Evolutionary conservation across 2,113 vertebrate species (phyloP).

Genomic region (Caloenas nicobarica): DNA sequence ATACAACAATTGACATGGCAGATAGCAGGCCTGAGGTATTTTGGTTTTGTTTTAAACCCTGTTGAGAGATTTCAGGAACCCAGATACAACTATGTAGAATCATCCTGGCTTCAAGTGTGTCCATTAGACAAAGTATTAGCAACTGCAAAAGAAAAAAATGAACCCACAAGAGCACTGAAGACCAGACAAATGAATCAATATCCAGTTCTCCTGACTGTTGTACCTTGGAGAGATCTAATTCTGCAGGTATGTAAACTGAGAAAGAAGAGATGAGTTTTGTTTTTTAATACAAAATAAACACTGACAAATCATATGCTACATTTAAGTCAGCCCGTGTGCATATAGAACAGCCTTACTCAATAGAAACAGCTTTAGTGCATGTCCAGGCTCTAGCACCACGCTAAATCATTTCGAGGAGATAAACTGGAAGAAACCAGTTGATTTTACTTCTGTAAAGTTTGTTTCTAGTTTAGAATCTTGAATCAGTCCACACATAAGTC

Average conservation of each 20-base stretch:
- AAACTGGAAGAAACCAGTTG: not conserved
- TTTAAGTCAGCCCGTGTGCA: not conserved
- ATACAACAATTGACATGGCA: accelerated
- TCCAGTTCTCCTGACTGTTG: not conserved
- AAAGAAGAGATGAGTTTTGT: not conserved
- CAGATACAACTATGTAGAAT: not conserved
- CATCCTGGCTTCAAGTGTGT: not conserved
- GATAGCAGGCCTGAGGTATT: not conserved
- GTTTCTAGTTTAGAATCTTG: not conserved
- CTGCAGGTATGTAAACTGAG: not conserved
- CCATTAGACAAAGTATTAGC: accelerated
- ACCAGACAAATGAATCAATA: not conserved
- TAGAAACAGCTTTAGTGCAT: accelerated
- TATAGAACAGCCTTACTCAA: not conserved
- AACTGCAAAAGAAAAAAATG: not conserved
- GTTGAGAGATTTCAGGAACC: not conserved
- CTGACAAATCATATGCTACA: not conserved
- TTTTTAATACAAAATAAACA: not conserved
- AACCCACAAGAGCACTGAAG: not conserved
- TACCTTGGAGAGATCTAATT: not conserved
- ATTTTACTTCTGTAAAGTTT: not conserved
- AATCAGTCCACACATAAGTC: not conserved
- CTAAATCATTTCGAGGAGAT: not conserved
- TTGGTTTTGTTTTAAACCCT: not conserved
- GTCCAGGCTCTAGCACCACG: not conserved